Evolutionary conservation across 2,113 vertebrate species (phyloP).

Genomic region (Campylomormyrus tamandua): DNA sequence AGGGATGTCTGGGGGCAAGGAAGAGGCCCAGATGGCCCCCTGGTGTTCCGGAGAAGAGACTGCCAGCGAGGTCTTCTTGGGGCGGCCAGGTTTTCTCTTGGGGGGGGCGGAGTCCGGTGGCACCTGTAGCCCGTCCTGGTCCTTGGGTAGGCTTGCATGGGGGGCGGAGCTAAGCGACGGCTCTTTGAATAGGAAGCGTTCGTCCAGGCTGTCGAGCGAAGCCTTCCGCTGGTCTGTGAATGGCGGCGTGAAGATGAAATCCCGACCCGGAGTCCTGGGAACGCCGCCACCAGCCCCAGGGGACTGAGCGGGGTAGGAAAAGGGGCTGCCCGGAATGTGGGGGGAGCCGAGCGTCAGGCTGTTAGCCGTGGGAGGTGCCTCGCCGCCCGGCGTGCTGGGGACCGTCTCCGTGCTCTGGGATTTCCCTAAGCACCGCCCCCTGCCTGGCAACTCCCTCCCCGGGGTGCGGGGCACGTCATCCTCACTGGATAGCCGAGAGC

Average conservation of each 20-base stretch:
- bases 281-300: slow-evolving; percentile 79
- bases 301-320: slow-evolving; percentile 87
- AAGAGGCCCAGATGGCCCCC: slow-evolving; percentile 35
- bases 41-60: slow-evolving; percentile 52
- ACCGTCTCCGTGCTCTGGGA: slow-evolving; percentile 83
- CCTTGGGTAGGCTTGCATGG: slow-evolving; percentile 50
- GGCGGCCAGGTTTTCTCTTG: slow-evolving; percentile 77
- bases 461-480: slow-evolving; percentile 88
- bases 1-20: slow-evolving; percentile 47
- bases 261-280: slow-evolving; percentile 89
- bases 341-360: slow-evolving; percentile 81
- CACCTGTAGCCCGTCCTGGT: slow-evolving; percentile 53
- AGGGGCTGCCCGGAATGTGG: slow-evolving; percentile 85
- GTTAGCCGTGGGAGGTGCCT: slow-evolving; percentile 76
- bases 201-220: slow-evolving; percentile 73
- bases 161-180: slow-evolving; percentile 62
- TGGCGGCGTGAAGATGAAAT: slow-evolving; percentile 85
- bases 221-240: slow-evolving; percentile 81
- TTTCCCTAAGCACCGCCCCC: slow-evolving; percentile 64
- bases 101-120: slow-evolving; percentile 50
- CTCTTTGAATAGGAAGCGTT: slow-evolving; percentile 71
- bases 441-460: slow-evolving; percentile 72
- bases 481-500: slow-evolving; percentile 65
- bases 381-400: slow-evolving; percentile 79
- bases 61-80: slow-evolving; percentile 59